These are phyloP conservation scores for Alligator sinensis DNA, from an alignment of 2,113 vertebrate genomes.

Conservation along the genomic window DNA sequence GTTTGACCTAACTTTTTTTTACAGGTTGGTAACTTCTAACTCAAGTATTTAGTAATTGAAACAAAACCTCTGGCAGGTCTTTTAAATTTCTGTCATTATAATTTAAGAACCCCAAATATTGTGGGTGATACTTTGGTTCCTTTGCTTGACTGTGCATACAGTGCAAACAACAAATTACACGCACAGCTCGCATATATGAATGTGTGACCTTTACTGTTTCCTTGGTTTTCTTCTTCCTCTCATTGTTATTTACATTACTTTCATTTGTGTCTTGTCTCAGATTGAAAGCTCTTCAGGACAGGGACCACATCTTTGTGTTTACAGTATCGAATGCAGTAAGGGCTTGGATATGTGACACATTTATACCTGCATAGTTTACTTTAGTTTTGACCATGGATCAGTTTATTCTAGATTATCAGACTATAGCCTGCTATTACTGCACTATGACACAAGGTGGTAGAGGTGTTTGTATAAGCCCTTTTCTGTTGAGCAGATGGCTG, in stretches of 20 bases:
- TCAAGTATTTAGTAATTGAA: background rate
- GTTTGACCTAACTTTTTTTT: background rate
- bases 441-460: no score
- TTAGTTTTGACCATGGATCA: no score
- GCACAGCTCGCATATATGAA: background rate
- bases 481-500: no score
- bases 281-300: background rate
- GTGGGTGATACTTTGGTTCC: background rate
- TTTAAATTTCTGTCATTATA: background rate
- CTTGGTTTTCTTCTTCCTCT: background rate
- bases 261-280: background rate
- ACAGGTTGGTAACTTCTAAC: background rate
- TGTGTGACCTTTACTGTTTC: background rate
- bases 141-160: background rate
- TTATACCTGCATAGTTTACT: no score
- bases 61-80: background rate
- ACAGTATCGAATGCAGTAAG: background rate
- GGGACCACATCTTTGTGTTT: background rate
- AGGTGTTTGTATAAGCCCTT: no score
- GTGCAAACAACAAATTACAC: background rate
- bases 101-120: fast-evolving
- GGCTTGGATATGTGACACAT: no score
- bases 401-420: no score
- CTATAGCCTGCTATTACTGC: no score
- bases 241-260: background rate